Percentiles rank a stretch among this genome's conserved stretches.
phyloP scores from a whole-genome alignment of 1,140 invertebrate species.

The Leptinotarsa undecemlineata region DNA sequence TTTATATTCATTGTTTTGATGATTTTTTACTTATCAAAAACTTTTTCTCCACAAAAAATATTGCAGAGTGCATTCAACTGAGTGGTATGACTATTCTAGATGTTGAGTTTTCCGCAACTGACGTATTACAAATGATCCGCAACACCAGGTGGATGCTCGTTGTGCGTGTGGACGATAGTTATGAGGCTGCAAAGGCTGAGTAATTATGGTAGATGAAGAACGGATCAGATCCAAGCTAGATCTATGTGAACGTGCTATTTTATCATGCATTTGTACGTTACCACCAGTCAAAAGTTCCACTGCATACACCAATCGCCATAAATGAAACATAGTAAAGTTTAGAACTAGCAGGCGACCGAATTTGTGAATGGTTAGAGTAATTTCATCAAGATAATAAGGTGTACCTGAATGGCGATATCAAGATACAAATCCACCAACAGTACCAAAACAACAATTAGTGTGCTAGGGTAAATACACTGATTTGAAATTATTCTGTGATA shows the following conservation, averaged over 20 bases:
- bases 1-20: too few species aligned
- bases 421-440: too few species aligned
- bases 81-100: conserved; percentile 57
- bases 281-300: conserved; percentile 66
- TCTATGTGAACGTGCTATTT: conserved; percentile 60
- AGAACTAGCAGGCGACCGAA: neutral
- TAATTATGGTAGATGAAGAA: conserved; percentile 53
- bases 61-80: too few species aligned
- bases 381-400: neutral
- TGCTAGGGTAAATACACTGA: too few species aligned
- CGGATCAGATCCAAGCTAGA: conserved; percentile 53
- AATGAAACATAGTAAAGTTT: conserved; percentile 29
- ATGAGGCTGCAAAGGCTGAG: conserved; percentile 52
- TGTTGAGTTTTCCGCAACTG: conserved; percentile 65
- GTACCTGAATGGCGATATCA: too few species aligned
- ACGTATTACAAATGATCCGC: conserved; percentile 62
- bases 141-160: conserved; percentile 66
- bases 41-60: too few species aligned
- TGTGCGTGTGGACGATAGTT: conserved; percentile 56
- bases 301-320: conserved; percentile 45
- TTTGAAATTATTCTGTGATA: too few species aligned
- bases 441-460: too few species aligned
- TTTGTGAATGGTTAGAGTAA: conserved; percentile 12
- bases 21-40: too few species aligned
- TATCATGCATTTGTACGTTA: conserved; percentile 68